These are phyloP conservation scores for Temnothorax longispinosus DNA, from an alignment of 1,140 invertebrate genomes.

Conservation along the genomic window DNA sequence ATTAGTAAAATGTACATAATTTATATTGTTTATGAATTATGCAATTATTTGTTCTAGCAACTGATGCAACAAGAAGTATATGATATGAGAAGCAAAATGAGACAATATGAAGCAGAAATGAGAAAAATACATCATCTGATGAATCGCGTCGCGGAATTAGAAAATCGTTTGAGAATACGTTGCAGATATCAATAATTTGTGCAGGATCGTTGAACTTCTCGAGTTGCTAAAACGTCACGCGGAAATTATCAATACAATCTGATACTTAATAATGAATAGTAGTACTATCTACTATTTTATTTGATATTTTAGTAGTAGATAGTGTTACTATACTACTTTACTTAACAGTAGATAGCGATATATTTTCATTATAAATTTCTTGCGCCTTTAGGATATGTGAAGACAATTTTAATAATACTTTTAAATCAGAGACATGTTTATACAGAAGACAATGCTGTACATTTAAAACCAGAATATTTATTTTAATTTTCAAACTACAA, in stretches of 20 bases:
- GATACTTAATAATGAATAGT: background rate
- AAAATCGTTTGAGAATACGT: constrained; percentile 79
- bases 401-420: background rate
- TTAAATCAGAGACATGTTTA: background rate
- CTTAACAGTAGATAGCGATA: background rate
- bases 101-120: constrained; percentile 81
- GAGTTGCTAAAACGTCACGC: background rate
- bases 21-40: background rate
- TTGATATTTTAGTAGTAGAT: background rate
- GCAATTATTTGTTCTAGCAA: constrained; percentile 75
- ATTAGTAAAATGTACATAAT: background rate
- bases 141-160: constrained; percentile 80
- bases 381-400: background rate
- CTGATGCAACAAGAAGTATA: constrained; percentile 82
- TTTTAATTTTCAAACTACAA: background rate
- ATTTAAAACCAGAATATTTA: background rate
- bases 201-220: constrained; percentile 67
- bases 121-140: constrained; percentile 82
- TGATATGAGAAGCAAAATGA: constrained; percentile 81
- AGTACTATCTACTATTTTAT: background rate
- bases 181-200: constrained; percentile 74
- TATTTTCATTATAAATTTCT: constrained; percentile 6
- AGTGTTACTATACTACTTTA: constrained; percentile 1
- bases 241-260: constrained; percentile 11
- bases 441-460: background rate